Conservation (phyloP, 2,888 invertebrate species). For the Eutolmus rufibarbis region DNA sequence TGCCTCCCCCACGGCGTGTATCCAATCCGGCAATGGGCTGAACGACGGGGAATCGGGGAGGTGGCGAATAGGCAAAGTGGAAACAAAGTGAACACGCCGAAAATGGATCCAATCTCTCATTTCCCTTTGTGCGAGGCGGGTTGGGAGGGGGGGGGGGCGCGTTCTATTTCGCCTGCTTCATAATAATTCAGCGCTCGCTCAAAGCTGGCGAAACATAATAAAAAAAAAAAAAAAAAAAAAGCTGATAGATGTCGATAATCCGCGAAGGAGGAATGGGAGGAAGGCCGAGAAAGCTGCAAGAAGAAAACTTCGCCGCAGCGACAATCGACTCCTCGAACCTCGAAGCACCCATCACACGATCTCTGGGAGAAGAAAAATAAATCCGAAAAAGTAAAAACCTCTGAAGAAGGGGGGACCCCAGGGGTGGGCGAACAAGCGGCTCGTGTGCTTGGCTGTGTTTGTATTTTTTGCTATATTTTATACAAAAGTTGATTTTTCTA, state of each 20-base stretch:
- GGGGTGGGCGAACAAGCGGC: neutral
- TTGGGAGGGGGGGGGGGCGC: neutral
- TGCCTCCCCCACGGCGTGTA: neutral
- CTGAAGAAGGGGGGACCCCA: neutral
- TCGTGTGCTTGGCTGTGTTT: neutral
- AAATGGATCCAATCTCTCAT: slow-evolving; percentile 30
- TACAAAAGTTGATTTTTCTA: neutral
- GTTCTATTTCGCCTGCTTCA: neutral
- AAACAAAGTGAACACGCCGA: slow-evolving; percentile 15
- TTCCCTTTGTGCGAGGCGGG: neutral
- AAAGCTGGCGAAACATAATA: neutral
- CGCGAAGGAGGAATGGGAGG: neutral
- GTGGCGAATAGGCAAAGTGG: neutral
- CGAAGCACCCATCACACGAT: neutral
- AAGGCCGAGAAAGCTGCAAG: neutral
- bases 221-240: neutral
- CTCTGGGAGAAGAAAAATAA: neutral
- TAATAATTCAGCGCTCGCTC: slow-evolving; percentile 6
- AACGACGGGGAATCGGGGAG: neutral
- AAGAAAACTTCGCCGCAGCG: neutral
- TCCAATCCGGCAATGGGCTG: neutral
- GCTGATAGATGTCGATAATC: neutral
- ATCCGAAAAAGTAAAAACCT: neutral
- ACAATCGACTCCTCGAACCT: neutral
- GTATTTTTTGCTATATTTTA: slow-evolving; percentile 19